Percentiles rank a stretch among this genome's conserved stretches.
phyloP scores from a whole-genome alignment of 2,888 invertebrate species.

The Pseudococcus longispinus region DNA sequence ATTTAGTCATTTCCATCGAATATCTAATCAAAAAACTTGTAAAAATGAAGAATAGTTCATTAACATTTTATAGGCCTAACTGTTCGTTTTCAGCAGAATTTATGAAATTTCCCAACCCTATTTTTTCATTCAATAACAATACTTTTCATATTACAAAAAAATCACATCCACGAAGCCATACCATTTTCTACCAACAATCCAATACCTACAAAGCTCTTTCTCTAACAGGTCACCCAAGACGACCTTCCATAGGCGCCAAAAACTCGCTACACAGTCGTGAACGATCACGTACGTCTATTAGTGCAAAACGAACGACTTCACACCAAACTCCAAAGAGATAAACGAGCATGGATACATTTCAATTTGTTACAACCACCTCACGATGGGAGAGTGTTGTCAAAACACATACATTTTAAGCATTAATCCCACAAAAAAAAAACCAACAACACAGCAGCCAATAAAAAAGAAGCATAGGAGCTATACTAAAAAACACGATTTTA shows the following conservation, averaged over 20 bases:
- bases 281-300: constrained; percentile 2
- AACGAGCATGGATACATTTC: constrained; percentile 13
- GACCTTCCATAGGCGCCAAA: background rate
- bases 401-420: constrained; percentile 16
- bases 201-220: no score
- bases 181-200: background rate
- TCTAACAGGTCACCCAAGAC: background rate
- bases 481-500: constrained; percentile 18
- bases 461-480: background rate
- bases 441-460: background rate
- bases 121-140: no score
- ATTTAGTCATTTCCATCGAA: no score
- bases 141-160: background rate
- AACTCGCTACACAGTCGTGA: background rate
- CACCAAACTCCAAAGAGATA: background rate
- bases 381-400: background rate
- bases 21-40: no score
- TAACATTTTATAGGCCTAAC: no score
- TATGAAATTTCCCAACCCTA: no score
- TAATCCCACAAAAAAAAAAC: background rate
- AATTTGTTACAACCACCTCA: constrained; percentile 16
- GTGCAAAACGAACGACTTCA: constrained; percentile 26
- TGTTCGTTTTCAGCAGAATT: no score
- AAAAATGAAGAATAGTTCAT: no score
- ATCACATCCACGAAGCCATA: no score